Evolutionary conservation across 1,140 invertebrate species (phyloP).

Genomic region (Tetramorium alpestre): DNA sequence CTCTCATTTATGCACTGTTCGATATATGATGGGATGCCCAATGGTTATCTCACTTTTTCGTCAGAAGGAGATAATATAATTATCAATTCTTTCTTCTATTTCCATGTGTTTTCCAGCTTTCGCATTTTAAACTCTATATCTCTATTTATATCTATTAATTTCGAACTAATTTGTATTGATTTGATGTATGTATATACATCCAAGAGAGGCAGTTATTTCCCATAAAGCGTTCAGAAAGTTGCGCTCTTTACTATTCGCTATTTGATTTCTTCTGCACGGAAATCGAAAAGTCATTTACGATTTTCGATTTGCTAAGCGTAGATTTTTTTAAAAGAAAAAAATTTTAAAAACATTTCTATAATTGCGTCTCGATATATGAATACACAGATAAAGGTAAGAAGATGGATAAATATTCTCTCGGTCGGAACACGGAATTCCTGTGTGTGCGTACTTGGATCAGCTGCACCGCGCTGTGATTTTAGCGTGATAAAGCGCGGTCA

Average conservation of each 20-base stretch:
- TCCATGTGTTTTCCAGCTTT: background rate
- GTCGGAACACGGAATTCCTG: background rate
- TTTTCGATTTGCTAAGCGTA: no score
- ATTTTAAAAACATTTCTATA: background rate
- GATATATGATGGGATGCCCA: background rate
- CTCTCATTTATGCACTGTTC: background rate
- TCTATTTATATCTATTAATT: no score
- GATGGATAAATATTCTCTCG: slow-evolving; percentile 24
- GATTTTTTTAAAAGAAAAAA: background rate
- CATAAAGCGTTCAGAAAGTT: background rate
- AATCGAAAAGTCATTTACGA: slow-evolving; percentile 3
- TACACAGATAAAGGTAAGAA: background rate
- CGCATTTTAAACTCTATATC: background rate
- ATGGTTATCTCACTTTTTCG: background rate
- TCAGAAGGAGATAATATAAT: background rate
- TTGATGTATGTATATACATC: background rate
- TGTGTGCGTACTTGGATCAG: slow-evolving; percentile 11
- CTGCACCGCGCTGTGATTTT: slow-evolving; percentile 19
- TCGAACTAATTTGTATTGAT: background rate
- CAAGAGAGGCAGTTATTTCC: background rate
- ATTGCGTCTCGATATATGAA: background rate
- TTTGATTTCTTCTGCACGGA: background rate
- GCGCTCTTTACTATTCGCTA: background rate
- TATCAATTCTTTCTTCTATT: background rate
- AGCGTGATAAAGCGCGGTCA: slow-evolving; percentile 29